Percentiles rank a stretch among this genome's conserved stretches.
phyloP scores from a whole-genome alignment of 2,797 vertebrate genomes.

The Dermochelys coriacea region DNA sequence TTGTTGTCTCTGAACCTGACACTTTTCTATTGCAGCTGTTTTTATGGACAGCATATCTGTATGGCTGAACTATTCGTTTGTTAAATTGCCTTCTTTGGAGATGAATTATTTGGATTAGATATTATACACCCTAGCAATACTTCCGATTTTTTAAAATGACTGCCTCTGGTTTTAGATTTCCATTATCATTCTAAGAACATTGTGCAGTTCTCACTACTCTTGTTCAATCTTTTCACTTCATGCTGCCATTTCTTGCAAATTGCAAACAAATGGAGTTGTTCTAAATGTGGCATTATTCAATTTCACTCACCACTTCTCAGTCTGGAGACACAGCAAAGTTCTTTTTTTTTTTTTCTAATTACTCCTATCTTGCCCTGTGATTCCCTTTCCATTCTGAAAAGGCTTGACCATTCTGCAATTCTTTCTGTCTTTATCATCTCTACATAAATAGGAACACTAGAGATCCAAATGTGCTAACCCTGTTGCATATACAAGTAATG shows the following conservation, averaged over 20 bases:
- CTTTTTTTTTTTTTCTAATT: neutral
- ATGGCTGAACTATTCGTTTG: neutral
- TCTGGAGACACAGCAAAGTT: neutral
- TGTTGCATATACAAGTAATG: neutral
- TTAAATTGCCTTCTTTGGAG: constrained; percentile 24
- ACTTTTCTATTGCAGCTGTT: neutral
- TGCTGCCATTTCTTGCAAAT: neutral
- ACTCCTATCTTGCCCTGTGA: neutral
- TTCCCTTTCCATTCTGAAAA: neutral
- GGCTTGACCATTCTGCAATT: neutral
- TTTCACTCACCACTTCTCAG: neutral
- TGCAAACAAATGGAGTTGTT: accelerated
- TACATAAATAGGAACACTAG: neutral
- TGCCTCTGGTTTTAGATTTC: neutral
- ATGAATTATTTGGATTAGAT: neutral
- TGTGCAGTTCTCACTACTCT: neutral
- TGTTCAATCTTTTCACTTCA: neutral
- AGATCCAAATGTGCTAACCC: neutral
- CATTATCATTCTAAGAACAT: neutral
- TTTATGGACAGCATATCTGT: neutral
- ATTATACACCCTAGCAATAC: neutral
- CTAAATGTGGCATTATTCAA: neutral
- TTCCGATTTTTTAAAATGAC: neutral
- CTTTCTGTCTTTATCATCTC: neutral
- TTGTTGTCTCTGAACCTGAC: constrained; percentile 1